Base-by-base conservation (phyloP, 2,888 invertebrate species). In the Eupithecia dodoneata region DNA sequence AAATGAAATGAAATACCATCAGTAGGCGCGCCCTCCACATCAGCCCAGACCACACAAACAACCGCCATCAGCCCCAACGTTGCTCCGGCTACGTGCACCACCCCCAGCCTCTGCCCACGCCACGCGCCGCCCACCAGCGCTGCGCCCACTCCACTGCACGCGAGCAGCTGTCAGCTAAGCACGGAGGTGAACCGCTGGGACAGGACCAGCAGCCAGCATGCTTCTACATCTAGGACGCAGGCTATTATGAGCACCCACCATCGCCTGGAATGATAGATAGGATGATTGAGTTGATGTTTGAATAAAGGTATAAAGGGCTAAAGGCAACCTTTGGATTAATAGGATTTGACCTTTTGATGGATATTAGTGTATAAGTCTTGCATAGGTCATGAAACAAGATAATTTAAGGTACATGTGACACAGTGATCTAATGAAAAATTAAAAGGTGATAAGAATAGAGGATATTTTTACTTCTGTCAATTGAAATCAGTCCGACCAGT, bases 121-220 rank as follows among this genome's bases (percentile, higher is more conserved):
- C 97, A 97, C 0, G 98, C 95, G 84, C 97, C 97, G 0, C 98
- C 98, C 52, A 98, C 96, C 81, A 98, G 90, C 5, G 98, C 98
- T 12, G 97, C 97, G 0, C 98, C 98, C 75, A 98, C 98, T 6
- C 98, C 97, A 80, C 98, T 97, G 90, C 98, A 98, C 81, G 98
- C 97, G 85, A 98, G 93, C 87, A 98, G 95, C 97, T 98, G 96
- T 93, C 97, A 96, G 92, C 94, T 93, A 79, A 95, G 84, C 66
- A 94, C 95, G 2, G 95, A 95, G 0, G 95, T 95, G 83, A 92
- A 95, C 13, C 95, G 85, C 92, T 98, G 98, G 0, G 98, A 98
- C 88, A 97, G 96, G 18, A 98, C 97, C 79, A 98, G 96, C 79
- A 98, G 93, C 90, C 97, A 98, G 88, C 97, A 97, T 7, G 98